Base-by-base conservation (phyloP, 1,140 invertebrate genomes). In the Microplitis demolitor region DNA sequence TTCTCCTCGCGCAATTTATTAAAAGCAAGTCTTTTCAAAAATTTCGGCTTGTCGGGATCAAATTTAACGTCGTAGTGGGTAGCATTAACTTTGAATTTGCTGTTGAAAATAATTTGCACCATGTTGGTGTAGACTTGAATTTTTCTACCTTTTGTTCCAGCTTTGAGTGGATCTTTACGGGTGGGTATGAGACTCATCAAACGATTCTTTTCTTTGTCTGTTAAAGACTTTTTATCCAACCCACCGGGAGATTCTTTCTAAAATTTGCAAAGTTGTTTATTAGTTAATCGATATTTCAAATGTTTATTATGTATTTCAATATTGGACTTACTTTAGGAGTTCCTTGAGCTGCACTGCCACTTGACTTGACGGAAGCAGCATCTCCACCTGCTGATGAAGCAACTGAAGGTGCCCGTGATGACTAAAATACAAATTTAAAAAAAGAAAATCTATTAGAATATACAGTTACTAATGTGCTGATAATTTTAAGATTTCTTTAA, bases 81-180 rank as follows among this genome's bases (percentile, higher is more conserved):
- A 0, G 88, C 86, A 6, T 34, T 61, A 0, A 53, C 73, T 4
- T 78, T 37, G 11, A 88, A 82, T 34, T 89, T 88, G 54, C 84
- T 79, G 0, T 45, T 33, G 39, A 92, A 80, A 24, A 82, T 78
- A 0, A 92, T 76, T 34, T 77, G 33, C 9, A 92, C 79, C 86
- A 92, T 89, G 77, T 93, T 93, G 0, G 88, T 88, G 69, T 87
- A 84, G 0, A 92, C 84, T 34, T 50, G n/a, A 16, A 89, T 89
- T 9, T 6, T 72, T 68, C 66, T 70, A 0, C 90, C 91, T 35
- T 39, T 2, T 0, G 79, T 88, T 1, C 89, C 90, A 14, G 76
- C 82, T 70, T 68, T 69, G 0, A n/a, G 54, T 8, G 76, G 54
- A 72, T 79, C 74, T 62, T 67, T 74, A 14, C 78, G 75, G 2